Evolutionary conservation across 2,888 invertebrate species (phyloP).

Genomic region (Mesochorus sp.): DNA sequence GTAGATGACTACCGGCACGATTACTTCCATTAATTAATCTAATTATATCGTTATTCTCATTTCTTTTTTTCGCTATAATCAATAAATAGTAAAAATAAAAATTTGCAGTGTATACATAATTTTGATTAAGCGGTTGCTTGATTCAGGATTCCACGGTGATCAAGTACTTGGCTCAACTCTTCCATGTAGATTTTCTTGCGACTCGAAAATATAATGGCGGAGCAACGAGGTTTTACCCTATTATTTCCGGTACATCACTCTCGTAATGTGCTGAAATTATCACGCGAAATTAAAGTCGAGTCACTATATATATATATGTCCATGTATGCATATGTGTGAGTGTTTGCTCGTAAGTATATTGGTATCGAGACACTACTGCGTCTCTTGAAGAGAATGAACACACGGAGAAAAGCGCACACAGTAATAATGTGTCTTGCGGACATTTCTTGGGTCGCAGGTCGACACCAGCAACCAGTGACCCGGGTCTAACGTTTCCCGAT

Average conservation of each 20-base stretch:
- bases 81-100: neutral
- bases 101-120: neutral
- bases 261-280: constrained; percentile 53
- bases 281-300: constrained; percentile 39
- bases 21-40: neutral
- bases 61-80: neutral
- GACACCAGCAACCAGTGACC: constrained; percentile 62
- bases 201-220: constrained; percentile 34
- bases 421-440: constrained; percentile 29
- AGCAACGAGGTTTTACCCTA: constrained; percentile 10
- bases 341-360: neutral
- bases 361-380: neutral
- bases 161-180: neutral
- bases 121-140: neutral
- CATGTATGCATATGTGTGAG: neutral
- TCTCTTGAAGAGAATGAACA: too few species aligned
- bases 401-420: neutral
- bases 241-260: constrained; percentile 53
- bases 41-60: neutral
- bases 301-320: neutral
- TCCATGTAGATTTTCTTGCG: neutral
- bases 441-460: constrained; percentile 5
- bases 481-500: constrained; percentile 60
- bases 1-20: neutral
- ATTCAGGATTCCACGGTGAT: constrained; percentile 7